Percentiles rank a stretch among this genome's conserved stretches.
Conservation (phyloP, 1,140 invertebrate species). For the Mizuhopecten yessoensis region DNA sequence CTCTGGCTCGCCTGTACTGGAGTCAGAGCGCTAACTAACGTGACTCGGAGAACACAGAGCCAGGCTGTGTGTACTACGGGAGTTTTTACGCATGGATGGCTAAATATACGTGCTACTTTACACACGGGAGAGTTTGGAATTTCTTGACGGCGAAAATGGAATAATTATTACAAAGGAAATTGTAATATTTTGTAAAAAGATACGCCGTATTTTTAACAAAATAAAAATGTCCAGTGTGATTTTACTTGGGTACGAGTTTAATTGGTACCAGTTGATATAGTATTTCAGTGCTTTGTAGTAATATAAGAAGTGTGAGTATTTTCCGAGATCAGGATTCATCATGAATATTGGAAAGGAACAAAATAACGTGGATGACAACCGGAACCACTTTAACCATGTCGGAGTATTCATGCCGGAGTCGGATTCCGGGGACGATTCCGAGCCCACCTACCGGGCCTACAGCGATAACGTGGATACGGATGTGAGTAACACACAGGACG, state of each 20-base stretch:
- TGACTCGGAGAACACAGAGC: constrained; percentile 18
- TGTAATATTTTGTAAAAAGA: neutral
- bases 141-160: constrained; percentile 5
- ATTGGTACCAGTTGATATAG: neutral
- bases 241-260: neutral
- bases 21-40: constrained; percentile 1
- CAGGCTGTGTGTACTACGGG: neutral
- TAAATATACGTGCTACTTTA: constrained; percentile 39
- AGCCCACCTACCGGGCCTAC: constrained; percentile 68
- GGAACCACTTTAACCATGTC: constrained; percentile 6
- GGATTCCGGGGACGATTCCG: constrained; percentile 69
- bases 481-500: constrained; percentile 66
- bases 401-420: constrained; percentile 65
- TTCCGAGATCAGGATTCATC: neutral
- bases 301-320: neutral
- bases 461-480: constrained; percentile 71
- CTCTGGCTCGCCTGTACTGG: neutral
- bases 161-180: constrained; percentile 12
- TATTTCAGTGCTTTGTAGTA: neutral
- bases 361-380: neutral
- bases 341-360: constrained; percentile 17
- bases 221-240: neutral
- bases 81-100: constrained; percentile 31
- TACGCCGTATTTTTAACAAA: neutral
- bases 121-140: neutral